phyloP scores from a whole-genome alignment of 2,888 invertebrate genomes.

The Dilophus febrilis region DNA sequence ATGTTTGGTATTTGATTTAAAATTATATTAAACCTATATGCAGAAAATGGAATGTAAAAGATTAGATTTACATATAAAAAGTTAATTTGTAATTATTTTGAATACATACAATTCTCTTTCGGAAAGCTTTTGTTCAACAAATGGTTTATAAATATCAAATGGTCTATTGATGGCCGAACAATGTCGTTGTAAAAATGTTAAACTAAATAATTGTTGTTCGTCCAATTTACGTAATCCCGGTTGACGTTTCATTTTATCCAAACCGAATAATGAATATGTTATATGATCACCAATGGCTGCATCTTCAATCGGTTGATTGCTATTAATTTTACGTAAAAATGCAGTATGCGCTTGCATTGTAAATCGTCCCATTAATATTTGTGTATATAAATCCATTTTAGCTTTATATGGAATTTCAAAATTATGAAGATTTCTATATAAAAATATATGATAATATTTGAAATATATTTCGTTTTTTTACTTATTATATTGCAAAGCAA shows the following conservation, averaged over 20 bases:
- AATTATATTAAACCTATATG: too few relatives aligned
- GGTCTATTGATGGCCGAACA: constrained; percentile 11
- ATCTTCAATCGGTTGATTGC: constrained; percentile 12
- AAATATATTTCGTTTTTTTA: too few relatives aligned
- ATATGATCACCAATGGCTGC: constrained; percentile 21
- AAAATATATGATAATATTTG: neutral
- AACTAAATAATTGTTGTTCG: constrained; percentile 25
- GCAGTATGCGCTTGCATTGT: neutral
- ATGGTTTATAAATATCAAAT: too few relatives aligned
- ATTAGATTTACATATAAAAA: too few relatives aligned
- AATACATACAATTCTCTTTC: too few relatives aligned
- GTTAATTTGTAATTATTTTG: too few relatives aligned
- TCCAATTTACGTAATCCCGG: constrained; percentile 25
- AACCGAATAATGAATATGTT: constrained; percentile 21
- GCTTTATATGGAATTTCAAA: neutral
- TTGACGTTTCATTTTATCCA: constrained; percentile 20
- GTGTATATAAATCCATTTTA: neutral
- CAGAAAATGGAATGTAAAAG: too few relatives aligned
- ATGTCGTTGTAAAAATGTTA: constrained; percentile 27
- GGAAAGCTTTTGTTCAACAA: too few relatives aligned
- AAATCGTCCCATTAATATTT: constrained; percentile 1
- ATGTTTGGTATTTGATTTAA: too few relatives aligned
- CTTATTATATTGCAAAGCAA: too few relatives aligned
- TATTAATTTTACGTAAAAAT: neutral
- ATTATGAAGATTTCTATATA: neutral